Base-by-base conservation (phyloP, 1,140 invertebrate species). In the Probaryconus sp. region DNA sequence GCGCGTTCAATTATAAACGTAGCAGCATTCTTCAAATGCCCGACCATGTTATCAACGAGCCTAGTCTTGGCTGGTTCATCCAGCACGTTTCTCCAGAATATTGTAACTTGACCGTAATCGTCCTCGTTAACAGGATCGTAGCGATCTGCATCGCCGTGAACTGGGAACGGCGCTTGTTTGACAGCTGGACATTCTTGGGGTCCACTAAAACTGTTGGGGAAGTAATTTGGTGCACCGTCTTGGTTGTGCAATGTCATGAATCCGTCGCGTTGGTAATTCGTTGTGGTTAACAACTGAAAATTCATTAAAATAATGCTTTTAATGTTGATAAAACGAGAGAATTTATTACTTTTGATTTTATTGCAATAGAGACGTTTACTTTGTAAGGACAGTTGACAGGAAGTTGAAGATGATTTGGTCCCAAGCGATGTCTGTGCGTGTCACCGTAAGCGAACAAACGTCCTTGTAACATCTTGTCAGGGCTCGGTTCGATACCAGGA, bases 401-500 rank as follows among this genome's bases (percentile, higher is more conserved):
- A 30, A 99, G 90, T 83, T 98, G 96, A 33, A 94, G 89, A 87
- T 94, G 97, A 85, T 99, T 99, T 0, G 95, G 90, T 28, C 98
- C 98, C 30, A 99, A 89, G 14, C 97, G 92, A 87, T 99, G 94
- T 61, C 96, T 91, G 79, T 98, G 97, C 2, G 98, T 97, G 87
- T 99, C 98, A 3, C 91, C 91, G 85, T 99, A 99, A 6, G 96
- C 92, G 84, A 98, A 98, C 3, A 99, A 88, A 72, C 98, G 93
- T 28, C 96, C 97, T 87, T 97, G 95, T 64, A 99, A 88, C 94
- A 99, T 96, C 89, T 97, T 98, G 81, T 99, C 98, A 0, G 96
- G 97, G 17, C 94, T 96, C 7, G 95, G 90, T 81, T 96, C 93
- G 81, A 99, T 96, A 10, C 97, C 94, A 21, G 96, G 97, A 48